Evolutionary conservation across 1,140 invertebrate genomes (phyloP), one percentile per base, ranked within the genome.

Genomic region (Eciton burchellii): DNA sequence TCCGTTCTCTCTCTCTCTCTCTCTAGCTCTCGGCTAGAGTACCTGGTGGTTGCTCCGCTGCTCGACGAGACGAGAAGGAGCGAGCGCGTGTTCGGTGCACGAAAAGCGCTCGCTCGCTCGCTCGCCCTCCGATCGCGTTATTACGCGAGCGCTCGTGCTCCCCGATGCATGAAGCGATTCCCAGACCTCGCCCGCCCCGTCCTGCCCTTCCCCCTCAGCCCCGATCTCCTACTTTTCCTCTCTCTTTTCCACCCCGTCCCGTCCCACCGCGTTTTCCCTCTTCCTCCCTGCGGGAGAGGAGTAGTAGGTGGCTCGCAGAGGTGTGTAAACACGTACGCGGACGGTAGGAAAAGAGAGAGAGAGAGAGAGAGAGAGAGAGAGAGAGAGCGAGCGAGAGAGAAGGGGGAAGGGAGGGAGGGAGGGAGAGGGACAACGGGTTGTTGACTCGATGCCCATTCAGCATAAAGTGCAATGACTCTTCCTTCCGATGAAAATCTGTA

Each of bases 371-470:
- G 71, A 45, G 45, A 49, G 29, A 63, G 29, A 21, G 14, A 24
- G 56, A 82, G 41, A 79, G 83, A 70, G 54, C 83, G 86, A 72
- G 47, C 54, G 77, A 35, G 77, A 85, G 84, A 84, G 74, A 73
- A 81, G 86, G 83, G 81, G 81, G 47, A 9, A 29, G 24, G 35
- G 35, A 62, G 52, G 56, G 47, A 52, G 90, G 24, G 9, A 47
- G 45, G 14, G 11, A 63, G 41, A 60, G 45, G 56, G 26, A 47
- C 74, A 90, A 87, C 87, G 88, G 92, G 91, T 93, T 93, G 92
- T 93, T 93, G 92, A 93, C 92, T 93, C 89, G 91, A 81, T 93
- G 92, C 89, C 91, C 92, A 93, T 93, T 93, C 91, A 92, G 92
- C 91, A 93, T 93, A 91, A 93, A 93, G 92, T 91, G 92, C 92